Evolutionary conservation across 2,113 vertebrate species (phyloP).

Genomic region (Salvelinus fontinalis): DNA sequence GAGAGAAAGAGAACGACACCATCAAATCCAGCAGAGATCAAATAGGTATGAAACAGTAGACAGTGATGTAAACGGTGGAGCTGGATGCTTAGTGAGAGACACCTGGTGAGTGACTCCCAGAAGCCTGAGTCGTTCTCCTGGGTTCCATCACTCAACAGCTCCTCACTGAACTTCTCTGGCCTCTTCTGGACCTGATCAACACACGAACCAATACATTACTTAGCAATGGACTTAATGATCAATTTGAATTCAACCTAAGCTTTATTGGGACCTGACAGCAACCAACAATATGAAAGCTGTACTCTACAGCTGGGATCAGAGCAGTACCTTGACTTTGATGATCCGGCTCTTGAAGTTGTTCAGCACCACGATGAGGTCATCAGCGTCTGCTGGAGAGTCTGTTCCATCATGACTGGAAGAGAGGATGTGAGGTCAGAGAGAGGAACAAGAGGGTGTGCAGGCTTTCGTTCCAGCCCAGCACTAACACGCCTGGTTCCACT

Average conservation of each 20-base stretch:
- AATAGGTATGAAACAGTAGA: neutral
- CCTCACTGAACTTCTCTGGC: conserved; percentile 91
- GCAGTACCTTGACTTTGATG: conserved; percentile 94
- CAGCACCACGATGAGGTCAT: conserved; percentile 87
- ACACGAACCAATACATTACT: neutral
- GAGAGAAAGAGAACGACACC: neutral
- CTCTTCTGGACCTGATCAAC: conserved; percentile 92
- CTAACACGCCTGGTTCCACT: too few relatives aligned
- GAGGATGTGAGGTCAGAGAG: neutral
- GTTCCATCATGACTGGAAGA: conserved; percentile 89
- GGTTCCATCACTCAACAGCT: conserved; percentile 88
- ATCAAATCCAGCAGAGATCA: neutral
- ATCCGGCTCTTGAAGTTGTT: conserved; percentile 97
- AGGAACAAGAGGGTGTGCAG: neutral
- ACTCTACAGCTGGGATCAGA: neutral
- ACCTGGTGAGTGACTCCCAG: conserved; percentile 96
- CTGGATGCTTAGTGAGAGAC: neutral
- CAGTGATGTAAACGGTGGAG: neutral
- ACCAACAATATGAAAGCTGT: too few relatives aligned
- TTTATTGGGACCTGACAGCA: too few relatives aligned
- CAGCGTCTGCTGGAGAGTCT: conserved; percentile 88
- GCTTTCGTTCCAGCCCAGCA: neutral
- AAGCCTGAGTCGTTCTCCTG: conserved; percentile 90
- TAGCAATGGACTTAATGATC: neutral
- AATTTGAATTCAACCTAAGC: too few relatives aligned